These are phyloP conservation scores for Trinectes maculatus DNA, from an alignment of 2,113 vertebrate species.

Conservation along the genomic window DNA sequence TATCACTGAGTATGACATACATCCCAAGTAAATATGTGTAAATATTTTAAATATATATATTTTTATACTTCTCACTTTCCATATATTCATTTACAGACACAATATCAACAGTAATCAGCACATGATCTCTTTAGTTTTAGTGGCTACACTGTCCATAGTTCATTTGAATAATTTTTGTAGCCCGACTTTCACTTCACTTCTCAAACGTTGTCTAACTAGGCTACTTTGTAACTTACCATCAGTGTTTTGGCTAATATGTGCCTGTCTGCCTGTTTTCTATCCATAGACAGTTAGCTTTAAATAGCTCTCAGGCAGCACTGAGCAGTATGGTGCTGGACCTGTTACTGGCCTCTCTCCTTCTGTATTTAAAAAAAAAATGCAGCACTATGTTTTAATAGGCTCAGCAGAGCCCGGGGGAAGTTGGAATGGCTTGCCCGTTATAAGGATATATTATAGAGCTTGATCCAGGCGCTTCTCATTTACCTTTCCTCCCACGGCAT, in stretches of 20 bases:
- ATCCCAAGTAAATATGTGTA: too few species aligned
- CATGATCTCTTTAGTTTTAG: too few species aligned
- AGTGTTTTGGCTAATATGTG: neutral
- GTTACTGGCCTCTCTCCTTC: slow-evolving; percentile 55
- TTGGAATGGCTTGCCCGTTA: slow-evolving; percentile 68
- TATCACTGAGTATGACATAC: too few species aligned
- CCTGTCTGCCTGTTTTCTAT: neutral
- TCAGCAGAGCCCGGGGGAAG: slow-evolving; percentile 53
- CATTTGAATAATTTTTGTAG: too few species aligned
- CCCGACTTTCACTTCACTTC: too few species aligned
- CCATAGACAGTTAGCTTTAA: slow-evolving; percentile 40
- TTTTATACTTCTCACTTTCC: too few species aligned
- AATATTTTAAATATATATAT: too few species aligned
- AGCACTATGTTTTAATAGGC: slow-evolving; percentile 64
- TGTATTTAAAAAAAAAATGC: slow-evolving; percentile 67
- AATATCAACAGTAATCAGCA: too few species aligned
- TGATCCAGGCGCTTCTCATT: slow-evolving; percentile 26
- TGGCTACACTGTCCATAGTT: too few species aligned
- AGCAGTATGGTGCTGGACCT: slow-evolving; percentile 52
- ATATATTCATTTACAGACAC: too few species aligned
- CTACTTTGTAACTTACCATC: too few species aligned
- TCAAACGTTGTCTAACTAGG: too few species aligned
- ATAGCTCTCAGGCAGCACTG: slow-evolving; percentile 44
- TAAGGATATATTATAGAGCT: slow-evolving; percentile 53
- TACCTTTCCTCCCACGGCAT: slow-evolving; percentile 28